Evolutionary conservation across 1,140 invertebrate species (phyloP), one percentile per base, ranked within the genome.

Genomic region (Centruroides sculpturatus): DNA sequence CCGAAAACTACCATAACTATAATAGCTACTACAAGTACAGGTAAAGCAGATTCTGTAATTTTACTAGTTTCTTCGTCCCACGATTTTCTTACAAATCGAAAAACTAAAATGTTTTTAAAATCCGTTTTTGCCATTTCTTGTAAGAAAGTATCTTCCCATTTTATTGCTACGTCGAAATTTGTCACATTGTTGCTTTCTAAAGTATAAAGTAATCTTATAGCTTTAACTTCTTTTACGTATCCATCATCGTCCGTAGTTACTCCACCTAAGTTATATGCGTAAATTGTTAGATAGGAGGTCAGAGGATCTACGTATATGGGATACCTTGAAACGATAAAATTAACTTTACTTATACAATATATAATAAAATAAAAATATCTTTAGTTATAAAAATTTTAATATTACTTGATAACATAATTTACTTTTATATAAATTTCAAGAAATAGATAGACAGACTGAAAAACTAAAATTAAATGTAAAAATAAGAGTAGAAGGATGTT

Each of bases 281-380:
- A 85, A 4, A 86, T 80, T 70, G 88, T 87, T 2, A 83, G 78
- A 67, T 89, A 84, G 81, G 85, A 89, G 3, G 86, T 89, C 8
- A 83, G 81, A 1, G 86, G 87, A 73, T 90, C 90, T 68, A 91
- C 83, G 83, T 87, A 89, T 55, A 91, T 75, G 0, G 89, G 89
- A 72, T 90, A 92, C 9, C 86, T 88, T 23, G 23, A 23, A n/a
- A 92, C 73, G 2, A 67, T 87, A 87, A 59, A 87, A 70, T 49
- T 82, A 41, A 41, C 41, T 41, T 6, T 41, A 41, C 41, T 41
- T 6, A 6, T 41, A 41, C 3, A 41, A 41, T 41, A 6, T 41
- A 41, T 6, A 41, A 41, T 8, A 8, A 6, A 41, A 6, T 41
- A 2, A 41, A 41, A 41, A 41, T 6, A 23, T 23, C 1, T 23